Evolutionary conservation across 2,888 invertebrate genomes (phyloP), one percentile per base, ranked within the genome.

Genomic region (Gibbula magus): DNA sequence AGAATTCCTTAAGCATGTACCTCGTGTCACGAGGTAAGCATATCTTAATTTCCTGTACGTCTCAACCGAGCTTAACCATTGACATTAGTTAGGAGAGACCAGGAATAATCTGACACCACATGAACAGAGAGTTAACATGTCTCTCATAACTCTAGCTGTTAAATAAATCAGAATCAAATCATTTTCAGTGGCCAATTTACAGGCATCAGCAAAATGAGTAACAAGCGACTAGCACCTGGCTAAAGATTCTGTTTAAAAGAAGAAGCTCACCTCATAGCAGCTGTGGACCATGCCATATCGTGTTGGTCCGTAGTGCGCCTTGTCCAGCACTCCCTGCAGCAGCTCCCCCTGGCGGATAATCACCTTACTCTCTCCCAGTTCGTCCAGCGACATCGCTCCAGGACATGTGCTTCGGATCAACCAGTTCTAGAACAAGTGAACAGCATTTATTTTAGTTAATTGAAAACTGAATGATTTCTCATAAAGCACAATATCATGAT

Each of bases 291-390:
- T 94, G 86, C 99, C 97, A 92, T 96, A 99, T 0, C 97, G 96
- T 0, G 99, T 98, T 1, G 99, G 96, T 18, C 99, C 99, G 91
- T 97, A 98, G 91, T 99, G 99, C 13, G 96, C 96, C 93, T 99
- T 99, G 93, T 99, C 99, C 79, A 99, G 94, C 66, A 99, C 96
- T 7, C 99, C 99, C 85, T 95, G 95, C 2, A 99, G 92, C 54
- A 99, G 94, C 93, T 99, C 96, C 10, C 99, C 98, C 61, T 95
- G 94, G 77, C 96, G 94, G 80, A 99, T 96, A 2, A 99, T 94
- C 16, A 99, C 98, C 93, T 97, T 96, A 79, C 97, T 96, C 93
- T 99, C 99, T 22, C 96, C 95, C 96, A 99, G 96, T 0, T 88
- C 83, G 32, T 90, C 84, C n/a, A 79, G 39, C 13, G 75, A 25